Evolutionary conservation across 1,140 invertebrate genomes (phyloP).

Genomic region (Micrasema minimum): DNA sequence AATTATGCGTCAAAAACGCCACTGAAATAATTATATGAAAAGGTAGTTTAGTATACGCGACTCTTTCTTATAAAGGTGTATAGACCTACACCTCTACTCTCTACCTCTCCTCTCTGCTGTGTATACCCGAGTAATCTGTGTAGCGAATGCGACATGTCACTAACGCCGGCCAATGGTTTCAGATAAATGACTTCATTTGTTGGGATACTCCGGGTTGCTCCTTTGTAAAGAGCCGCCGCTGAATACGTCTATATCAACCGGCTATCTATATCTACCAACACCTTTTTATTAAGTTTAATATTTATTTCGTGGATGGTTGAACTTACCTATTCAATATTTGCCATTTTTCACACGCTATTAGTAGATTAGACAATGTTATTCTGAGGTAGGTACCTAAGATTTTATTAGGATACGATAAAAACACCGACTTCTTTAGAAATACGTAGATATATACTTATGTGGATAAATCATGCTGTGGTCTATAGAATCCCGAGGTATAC

Average conservation of each 20-base stretch:
- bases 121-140: slow-evolving; percentile 47
- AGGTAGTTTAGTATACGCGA: no score
- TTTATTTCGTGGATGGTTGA: background rate
- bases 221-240: slow-evolving; percentile 47
- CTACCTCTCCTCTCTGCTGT: slow-evolving; percentile 1
- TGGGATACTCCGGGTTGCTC: slow-evolving; percentile 34
- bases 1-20: no score
- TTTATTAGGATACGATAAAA: no score
- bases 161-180: slow-evolving; percentile 52
- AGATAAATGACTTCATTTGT: slow-evolving; percentile 55
- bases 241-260: background rate
- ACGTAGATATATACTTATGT: no score
- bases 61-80: no score
- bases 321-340: background rate
- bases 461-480: no score
- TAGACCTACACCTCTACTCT: no score
- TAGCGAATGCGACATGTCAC: slow-evolving; percentile 54
- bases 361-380: background rate
- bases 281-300: background rate
- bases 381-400: no score
- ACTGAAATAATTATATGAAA: no score
- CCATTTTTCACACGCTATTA: background rate
- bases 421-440: no score
- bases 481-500: no score
- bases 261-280: background rate